Conservation (phyloP, 2,888 invertebrate genomes). For the Theretra japonica region DNA sequence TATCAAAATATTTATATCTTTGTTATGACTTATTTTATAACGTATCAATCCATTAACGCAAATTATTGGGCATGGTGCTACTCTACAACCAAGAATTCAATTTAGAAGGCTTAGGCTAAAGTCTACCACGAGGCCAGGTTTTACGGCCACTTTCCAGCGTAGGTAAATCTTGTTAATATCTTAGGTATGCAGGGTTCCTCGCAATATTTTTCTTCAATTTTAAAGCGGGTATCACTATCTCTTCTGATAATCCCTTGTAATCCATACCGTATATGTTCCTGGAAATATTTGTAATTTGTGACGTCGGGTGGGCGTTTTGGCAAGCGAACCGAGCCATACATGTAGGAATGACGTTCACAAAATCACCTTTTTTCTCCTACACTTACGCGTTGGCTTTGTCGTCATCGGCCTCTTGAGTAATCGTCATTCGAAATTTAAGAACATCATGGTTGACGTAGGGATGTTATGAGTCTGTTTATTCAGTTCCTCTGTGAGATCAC, state of each 20-base stretch:
- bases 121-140: too few species aligned
- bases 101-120: too few species aligned
- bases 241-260: neutral
- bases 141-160: too few species aligned
- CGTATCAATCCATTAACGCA: too few species aligned
- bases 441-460: neutral
- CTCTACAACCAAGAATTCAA: too few species aligned
- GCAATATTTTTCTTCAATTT: too few species aligned
- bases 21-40: too few species aligned
- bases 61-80: too few species aligned
- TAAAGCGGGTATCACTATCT: neutral
- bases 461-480: neutral
- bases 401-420: neutral
- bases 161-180: too few species aligned
- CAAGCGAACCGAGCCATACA: neutral
- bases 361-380: conserved; percentile 1
- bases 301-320: conserved; percentile 19
- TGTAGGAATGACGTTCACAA: neutral
- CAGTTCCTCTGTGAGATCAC: neutral
- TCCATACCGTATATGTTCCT: neutral
- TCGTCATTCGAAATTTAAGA: neutral
- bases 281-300: conserved; percentile 9
- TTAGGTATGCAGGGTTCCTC: too few species aligned
- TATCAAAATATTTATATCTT: too few species aligned
- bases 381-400: neutral